Evolutionary conservation across 2,888 invertebrate genomes (phyloP).

Genomic region (Heliconius cydno): DNA sequence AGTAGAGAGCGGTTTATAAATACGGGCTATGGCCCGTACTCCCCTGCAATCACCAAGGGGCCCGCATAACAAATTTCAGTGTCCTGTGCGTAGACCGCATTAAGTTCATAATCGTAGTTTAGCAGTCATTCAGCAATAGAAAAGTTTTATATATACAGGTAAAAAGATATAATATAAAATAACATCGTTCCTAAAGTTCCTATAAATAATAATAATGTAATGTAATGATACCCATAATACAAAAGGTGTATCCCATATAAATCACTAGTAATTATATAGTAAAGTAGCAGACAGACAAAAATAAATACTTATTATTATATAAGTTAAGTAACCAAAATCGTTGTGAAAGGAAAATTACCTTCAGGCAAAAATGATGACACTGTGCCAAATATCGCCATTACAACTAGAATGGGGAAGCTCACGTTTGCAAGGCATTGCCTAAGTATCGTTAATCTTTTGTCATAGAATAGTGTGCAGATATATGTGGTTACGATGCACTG

Average conservation of each 20-base stretch:
- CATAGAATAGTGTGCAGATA: slow-evolving; percentile 74
- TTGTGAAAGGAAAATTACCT: slow-evolving; percentile 57
- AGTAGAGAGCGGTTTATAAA: neutral
- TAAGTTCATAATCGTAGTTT: too few relatives aligned
- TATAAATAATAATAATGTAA: neutral
- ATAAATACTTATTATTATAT: neutral
- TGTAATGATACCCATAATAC: neutral
- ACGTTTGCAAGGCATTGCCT: slow-evolving; percentile 76
- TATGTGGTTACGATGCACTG: slow-evolving; percentile 79
- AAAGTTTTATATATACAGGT: too few relatives aligned
- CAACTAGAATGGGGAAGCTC: slow-evolving; percentile 75
- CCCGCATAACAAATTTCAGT: too few relatives aligned
- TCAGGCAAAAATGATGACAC: slow-evolving; percentile 71
- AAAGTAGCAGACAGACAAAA: neutral
- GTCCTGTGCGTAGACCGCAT: too few relatives aligned
- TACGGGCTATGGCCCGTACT: neutral
- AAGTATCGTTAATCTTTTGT: slow-evolving; percentile 69
- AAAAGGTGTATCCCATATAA: neutral
- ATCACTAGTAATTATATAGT: neutral
- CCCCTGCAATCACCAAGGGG: neutral
- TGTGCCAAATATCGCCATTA: slow-evolving; percentile 75
- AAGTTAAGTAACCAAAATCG: neutral
- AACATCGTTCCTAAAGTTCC: too few relatives aligned
- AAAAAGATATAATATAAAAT: too few relatives aligned
- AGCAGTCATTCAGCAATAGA: too few relatives aligned